Evolutionary conservation across 1,140 invertebrate genomes (phyloP), one percentile per base, ranked within the genome.

Genomic region (Caenorhabditis latens): DNA sequence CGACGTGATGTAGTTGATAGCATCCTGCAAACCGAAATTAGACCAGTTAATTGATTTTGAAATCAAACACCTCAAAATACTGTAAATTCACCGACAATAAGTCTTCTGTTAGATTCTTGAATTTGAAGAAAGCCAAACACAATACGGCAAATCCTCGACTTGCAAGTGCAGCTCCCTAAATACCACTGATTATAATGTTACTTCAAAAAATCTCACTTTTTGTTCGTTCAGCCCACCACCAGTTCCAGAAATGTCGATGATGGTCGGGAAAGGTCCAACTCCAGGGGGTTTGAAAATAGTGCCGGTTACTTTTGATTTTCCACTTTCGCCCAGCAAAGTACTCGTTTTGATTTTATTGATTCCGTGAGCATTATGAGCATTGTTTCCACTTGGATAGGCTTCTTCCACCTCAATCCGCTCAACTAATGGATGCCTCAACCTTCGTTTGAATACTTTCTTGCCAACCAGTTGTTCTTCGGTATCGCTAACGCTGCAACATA

Each of bases 191-290:
- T 32, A 13, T 9, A 4, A 32, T 11, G 24, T 32, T 0, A 63
- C 13, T 3, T 11, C 5, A 32, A 9, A 9, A 14, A 32, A 63
- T 1, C 61, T 71, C 42, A 71, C 71, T 79, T 79, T 79, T 24
- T 86, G 86, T 42, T 86, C 86, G 55, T 86, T 71, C 1, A 86
- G 48, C 7, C 86, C 86, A n/a, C 86, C 86, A 16, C 86, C 86
- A 19, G 86, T 86, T 40, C 86, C 86, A 57, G 86, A 86, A 55
- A 86, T 86, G 48, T 86, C 86, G 24, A 86, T 84, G 11, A 86
- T 67, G 1, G 75, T 65, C 16, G 86, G 86, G 40, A 83, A 86
- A n/a, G 86, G 86, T 16, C 86, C 86, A 32, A 13, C 16, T 14
- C 86, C 86, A 21, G 71, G 71, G 6, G 71, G 71, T 53, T 79